These are phyloP conservation scores for Laspeyria flexula DNA, from an alignment of 2,888 invertebrate genomes.

Conservation along the genomic window DNA sequence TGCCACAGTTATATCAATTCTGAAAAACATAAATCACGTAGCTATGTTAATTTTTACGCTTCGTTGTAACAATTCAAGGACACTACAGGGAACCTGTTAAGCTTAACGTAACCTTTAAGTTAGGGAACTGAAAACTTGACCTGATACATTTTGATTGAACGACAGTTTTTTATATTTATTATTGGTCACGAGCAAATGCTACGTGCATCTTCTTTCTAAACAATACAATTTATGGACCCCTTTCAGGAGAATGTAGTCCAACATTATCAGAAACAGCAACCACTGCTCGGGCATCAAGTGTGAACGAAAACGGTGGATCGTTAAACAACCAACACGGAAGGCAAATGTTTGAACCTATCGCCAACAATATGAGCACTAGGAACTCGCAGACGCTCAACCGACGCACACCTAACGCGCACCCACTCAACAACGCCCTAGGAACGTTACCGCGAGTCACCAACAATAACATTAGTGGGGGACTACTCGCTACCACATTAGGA, in stretches of 20 bases:
- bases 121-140: too few relatives aligned
- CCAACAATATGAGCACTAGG: slow-evolving; percentile 67
- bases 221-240: too few relatives aligned
- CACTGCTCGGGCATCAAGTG: slow-evolving; percentile 92
- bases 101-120: too few relatives aligned
- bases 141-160: too few relatives aligned
- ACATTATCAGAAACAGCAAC: slow-evolving; percentile 94
- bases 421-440: slow-evolving; percentile 77
- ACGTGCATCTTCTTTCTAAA: too few relatives aligned
- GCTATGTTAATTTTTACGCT: too few relatives aligned
- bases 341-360: slow-evolving; percentile 60
- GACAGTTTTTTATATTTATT: too few relatives aligned
- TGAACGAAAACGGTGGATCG: slow-evolving; percentile 78
- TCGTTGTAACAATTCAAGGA: too few relatives aligned
- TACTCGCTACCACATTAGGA: slow-evolving; percentile 74
- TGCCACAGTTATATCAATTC: too few relatives aligned
- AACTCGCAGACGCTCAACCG: slow-evolving; percentile 79
- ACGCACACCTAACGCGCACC: slow-evolving; percentile 66
- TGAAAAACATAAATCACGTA: too few relatives aligned
- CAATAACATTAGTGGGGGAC: slow-evolving; percentile 62
- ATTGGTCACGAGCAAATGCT: too few relatives aligned
- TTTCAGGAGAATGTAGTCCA: slow-evolving; percentile 91
- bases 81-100: too few relatives aligned
- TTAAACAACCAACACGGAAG: slow-evolving; percentile 64
- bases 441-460: slow-evolving; percentile 79